Base-by-base conservation (phyloP, 2,888 invertebrate genomes). In the Meliscaeva auricollis region DNA sequence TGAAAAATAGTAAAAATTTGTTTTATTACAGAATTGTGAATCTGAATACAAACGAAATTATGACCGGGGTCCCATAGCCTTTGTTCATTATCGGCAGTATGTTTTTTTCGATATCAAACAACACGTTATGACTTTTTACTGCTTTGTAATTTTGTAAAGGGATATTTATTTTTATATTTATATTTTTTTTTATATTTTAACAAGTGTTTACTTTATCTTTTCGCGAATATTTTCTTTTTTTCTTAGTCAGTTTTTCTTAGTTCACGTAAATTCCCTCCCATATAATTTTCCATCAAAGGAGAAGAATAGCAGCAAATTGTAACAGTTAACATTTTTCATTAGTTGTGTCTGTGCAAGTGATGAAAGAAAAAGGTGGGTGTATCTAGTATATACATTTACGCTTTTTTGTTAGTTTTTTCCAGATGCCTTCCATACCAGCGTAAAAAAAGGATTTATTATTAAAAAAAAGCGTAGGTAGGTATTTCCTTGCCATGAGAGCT, bases 311-410 rank as follows among this genome's bases (percentile, higher is more conserved):
- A 20, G 32, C 48, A 66, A 66, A 66, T 66, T 50, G 48, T 50
- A 32, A 48, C 48, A 50, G 66, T 66, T 66, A 66, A 66, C 66
- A 66, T 66, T 66, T 66, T 48, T 35, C 48, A 48, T 66, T 32
- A 6, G 46, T 13, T 15, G 32, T 44, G 30, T 11, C 3, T 13
- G 44, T 44, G 38, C 38, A 9, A 9, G 13, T 9, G 38, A 13
- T 26, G 52, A 26, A 26, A 30, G 13, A 2, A 32, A n/a, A 54
- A 5, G 52, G 54, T 30, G 32, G 15, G 30, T 1, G n/a, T 17
- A 20, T 62, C n/a, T n/a, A n/a, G n/a, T n/a, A n/a, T n/a, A n/a
- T n/a, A 30, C 9, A 46, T 62, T 62, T 17, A 62, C 20, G 30
- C 46, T 46, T 9, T 62, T 8, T 32, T 62, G 26, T 11, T 15